Evolutionary conservation across 2,113 vertebrate species (phyloP).

Genomic region (Ramphastos sulfuratus): DNA sequence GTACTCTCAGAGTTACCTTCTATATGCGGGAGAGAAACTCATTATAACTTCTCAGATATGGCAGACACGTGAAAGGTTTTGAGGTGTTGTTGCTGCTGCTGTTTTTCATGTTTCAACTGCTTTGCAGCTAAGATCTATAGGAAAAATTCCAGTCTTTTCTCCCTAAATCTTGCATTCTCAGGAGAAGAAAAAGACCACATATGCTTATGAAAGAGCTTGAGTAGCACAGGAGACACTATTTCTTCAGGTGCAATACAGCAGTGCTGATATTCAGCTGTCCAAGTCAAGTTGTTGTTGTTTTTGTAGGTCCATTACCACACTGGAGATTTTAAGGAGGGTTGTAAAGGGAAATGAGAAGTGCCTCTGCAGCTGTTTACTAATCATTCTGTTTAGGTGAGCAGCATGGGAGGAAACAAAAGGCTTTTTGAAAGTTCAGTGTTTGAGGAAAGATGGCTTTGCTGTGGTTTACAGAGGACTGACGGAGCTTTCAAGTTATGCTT

Average conservation of each 20-base stretch:
- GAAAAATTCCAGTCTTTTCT: neutral
- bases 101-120: neutral
- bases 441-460: neutral
- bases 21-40: neutral
- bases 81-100: neutral
- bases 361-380: neutral
- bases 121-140: neutral
- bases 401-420: neutral
- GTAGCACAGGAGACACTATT: neutral
- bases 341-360: neutral
- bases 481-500: neutral
- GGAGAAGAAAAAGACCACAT: neutral
- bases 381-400: neutral
- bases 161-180: neutral
- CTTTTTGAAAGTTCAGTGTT: neutral
- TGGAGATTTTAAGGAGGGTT: neutral
- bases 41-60: neutral
- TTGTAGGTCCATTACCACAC: neutral
- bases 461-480: neutral
- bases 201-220: neutral
- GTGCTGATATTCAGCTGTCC: neutral
- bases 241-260: neutral
- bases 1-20: neutral
- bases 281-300: slow-evolving; percentile 9
- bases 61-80: neutral